Conservation (phyloP, 2,888 invertebrate species). For the Sisyra terminalis region DNA sequence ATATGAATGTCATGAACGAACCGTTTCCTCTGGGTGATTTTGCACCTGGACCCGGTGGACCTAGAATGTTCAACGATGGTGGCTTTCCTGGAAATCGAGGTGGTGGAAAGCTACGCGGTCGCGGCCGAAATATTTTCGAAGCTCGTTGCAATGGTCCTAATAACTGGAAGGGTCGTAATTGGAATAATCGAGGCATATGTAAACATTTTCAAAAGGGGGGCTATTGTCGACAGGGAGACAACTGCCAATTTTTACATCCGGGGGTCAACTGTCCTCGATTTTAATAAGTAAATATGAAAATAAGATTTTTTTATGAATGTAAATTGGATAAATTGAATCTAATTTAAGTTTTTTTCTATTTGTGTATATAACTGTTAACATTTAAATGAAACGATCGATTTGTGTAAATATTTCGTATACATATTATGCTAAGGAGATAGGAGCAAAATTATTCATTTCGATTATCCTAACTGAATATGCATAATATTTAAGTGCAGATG, state of each 20-base stretch:
- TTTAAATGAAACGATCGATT: neutral
- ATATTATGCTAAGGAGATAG: neutral
- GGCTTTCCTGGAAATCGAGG: constrained; percentile 10
- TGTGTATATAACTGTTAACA: neutral
- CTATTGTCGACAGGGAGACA: constrained; percentile 65
- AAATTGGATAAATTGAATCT: neutral
- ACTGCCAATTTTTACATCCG: constrained; percentile 72
- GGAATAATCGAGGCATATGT: constrained; percentile 43
- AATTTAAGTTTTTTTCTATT: neutral
- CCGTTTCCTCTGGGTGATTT: constrained; percentile 18
- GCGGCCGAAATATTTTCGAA: constrained; percentile 28
- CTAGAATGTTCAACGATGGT: constrained; percentile 12
- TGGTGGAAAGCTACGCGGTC: constrained; percentile 18
- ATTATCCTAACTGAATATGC: no score
- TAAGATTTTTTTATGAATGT: constrained; percentile 1
- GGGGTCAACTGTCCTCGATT: constrained; percentile 40
- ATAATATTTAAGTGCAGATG: no score
- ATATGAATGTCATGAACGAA: constrained; percentile 30
- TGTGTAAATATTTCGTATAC: constrained; percentile 5
- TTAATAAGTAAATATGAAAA: constrained; percentile 13
- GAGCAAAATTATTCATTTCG: no score
- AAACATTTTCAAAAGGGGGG: constrained; percentile 67
- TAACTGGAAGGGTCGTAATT: constrained; percentile 23
- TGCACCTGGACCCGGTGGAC: constrained; percentile 18
- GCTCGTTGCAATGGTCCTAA: constrained; percentile 17